Conservation (phyloP, 2,113 vertebrate species). For the Capreolus pygargus region DNA sequence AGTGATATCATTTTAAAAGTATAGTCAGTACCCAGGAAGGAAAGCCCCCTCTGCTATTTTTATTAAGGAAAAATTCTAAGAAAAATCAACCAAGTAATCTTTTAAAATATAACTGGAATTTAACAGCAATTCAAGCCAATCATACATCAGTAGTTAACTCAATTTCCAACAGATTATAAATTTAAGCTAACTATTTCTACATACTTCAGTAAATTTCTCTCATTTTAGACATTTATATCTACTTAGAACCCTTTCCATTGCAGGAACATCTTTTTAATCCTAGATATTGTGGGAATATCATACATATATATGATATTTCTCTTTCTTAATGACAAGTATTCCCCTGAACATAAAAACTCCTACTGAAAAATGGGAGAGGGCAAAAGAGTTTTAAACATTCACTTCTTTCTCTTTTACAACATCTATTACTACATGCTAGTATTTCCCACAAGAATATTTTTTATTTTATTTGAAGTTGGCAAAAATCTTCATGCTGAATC, state of each 20-base stretch:
- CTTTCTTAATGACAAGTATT: slow-evolving; percentile 44
- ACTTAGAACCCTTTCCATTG: slow-evolving; percentile 45
- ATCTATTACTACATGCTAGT: slow-evolving; percentile 53
- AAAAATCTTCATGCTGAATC: slow-evolving; percentile 75
- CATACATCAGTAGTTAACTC: slow-evolving; percentile 56
- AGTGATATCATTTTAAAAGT: background rate
- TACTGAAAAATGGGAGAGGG: slow-evolving; percentile 46
- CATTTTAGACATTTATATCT: slow-evolving; percentile 56
- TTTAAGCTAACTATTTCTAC: slow-evolving; percentile 50
- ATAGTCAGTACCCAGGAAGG: slow-evolving; percentile 18
- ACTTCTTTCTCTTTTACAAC: slow-evolving; percentile 64
- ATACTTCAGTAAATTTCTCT: slow-evolving; percentile 60
- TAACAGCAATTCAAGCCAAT: slow-evolving; percentile 57
- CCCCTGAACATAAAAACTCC: slow-evolving; percentile 46
- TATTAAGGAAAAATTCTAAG: background rate
- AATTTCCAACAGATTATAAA: slow-evolving; percentile 57
- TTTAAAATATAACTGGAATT: slow-evolving; percentile 57
- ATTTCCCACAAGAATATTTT: slow-evolving; percentile 69
- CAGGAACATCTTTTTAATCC: background rate
- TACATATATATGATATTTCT: background rate
- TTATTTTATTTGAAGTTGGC: slow-evolving; percentile 77
- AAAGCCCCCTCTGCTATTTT: background rate
- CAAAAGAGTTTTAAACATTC: slow-evolving; percentile 55
- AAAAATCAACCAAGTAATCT: slow-evolving; percentile 54
- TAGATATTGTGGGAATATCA: background rate